phyloP scores from a whole-genome alignment of 2,888 invertebrate species.

The Heteromyza rotundicornis region DNA sequence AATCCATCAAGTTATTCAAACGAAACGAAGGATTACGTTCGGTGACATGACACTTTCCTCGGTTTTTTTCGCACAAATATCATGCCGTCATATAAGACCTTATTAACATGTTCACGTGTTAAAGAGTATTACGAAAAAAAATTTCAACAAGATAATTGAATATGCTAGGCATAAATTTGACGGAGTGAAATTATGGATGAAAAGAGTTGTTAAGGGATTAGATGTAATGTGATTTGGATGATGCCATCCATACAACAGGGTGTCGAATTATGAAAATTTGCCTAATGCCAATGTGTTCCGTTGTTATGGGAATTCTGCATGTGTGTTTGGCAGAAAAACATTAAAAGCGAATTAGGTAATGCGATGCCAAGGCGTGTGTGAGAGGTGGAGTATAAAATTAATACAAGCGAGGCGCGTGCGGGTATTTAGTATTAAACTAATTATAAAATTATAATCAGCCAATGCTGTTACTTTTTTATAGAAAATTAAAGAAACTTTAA shows the following conservation, averaged over 20 bases:
- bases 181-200: conserved; percentile 32
- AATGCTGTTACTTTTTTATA: too few species aligned
- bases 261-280: conserved; percentile 13
- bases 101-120: background rate
- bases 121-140: background rate
- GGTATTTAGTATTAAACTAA: conserved; percentile 3
- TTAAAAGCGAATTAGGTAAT: conserved; percentile 5
- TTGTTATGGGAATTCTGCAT: conserved; percentile 30
- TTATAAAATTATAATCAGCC: conserved; percentile 25
- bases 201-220: conserved; percentile 38
- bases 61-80: too few species aligned
- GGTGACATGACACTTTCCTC: background rate
- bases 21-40: background rate
- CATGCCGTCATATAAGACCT: too few species aligned
- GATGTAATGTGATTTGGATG: conserved; percentile 34
- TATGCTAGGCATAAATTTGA: background rate
- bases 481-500: too few species aligned
- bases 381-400: too few species aligned
- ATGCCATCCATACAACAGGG: background rate
- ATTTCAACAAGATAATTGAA: conserved; percentile 3
- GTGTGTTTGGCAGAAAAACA: conserved; percentile 17
- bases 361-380: background rate
- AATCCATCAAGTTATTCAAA: background rate
- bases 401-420: background rate
- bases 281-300: conserved; percentile 12